Percentiles rank a stretch among this genome's conserved stretches.
phyloP scores from a whole-genome alignment of 2,888 invertebrate species.

The Nasonia oneida region DNA sequence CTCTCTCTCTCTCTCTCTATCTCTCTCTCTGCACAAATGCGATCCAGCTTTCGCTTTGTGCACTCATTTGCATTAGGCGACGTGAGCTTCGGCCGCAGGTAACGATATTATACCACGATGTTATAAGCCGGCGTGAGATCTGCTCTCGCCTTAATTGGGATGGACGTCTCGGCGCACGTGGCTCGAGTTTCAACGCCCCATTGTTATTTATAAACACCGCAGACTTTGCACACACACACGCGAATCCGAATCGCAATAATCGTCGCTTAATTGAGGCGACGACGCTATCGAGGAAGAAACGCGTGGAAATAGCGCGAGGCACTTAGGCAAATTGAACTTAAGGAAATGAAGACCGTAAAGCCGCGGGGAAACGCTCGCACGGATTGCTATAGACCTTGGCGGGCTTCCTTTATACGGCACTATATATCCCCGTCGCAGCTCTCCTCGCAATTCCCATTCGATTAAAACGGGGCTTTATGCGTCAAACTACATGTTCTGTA shows the following conservation, averaged over 20 bases:
- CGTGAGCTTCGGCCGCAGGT: not conserved
- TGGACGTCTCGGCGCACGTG: not conserved
- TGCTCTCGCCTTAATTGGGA: conserved; percentile 62
- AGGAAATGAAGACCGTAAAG: conserved; percentile 67
- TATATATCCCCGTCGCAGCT: not conserved
- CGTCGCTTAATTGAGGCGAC: too few relatives aligned
- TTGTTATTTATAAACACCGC: too few relatives aligned
- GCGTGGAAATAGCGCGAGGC: conserved; percentile 46
- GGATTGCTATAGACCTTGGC: conserved; percentile 52
- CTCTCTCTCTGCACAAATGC: not conserved
- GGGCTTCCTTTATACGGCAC: conserved; percentile 32
- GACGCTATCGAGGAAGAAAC: not conserved
- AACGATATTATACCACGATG: not conserved
- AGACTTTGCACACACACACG: too few relatives aligned
- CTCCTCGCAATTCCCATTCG: conserved; percentile 44
- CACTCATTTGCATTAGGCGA: not conserved
- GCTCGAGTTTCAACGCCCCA: not conserved
- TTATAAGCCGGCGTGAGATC: not conserved
- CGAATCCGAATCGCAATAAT: too few relatives aligned
- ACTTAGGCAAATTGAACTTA: conserved; percentile 69
- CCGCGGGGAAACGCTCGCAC: not conserved
- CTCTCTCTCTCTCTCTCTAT: not conserved
- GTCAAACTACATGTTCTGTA: not conserved
- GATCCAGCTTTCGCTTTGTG: not conserved
- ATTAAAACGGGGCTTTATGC: conserved; percentile 51